These are phyloP conservation scores for Drosophila triauraria DNA, from an alignment of 1,140 invertebrate genomes.

Conservation along the genomic window DNA sequence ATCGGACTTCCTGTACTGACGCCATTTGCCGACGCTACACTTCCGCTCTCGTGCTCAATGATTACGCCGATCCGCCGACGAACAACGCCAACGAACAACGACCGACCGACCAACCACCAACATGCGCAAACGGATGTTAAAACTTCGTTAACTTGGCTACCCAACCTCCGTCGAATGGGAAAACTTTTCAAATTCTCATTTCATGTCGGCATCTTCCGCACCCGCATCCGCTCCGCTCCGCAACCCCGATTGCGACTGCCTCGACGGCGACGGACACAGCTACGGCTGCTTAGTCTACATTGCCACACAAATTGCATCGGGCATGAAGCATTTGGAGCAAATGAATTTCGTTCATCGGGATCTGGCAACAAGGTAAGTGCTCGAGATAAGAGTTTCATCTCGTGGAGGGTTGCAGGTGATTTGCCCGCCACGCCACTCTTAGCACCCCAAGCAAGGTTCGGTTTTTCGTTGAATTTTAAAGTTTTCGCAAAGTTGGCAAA, in stretches of 20 bases:
- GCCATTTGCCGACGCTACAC: slow-evolving; percentile 78
- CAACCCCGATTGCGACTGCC: slow-evolving; percentile 15
- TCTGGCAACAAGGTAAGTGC: slow-evolving; percentile 90
- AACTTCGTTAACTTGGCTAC: slow-evolving; percentile 81
- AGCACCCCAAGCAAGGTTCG: background rate
- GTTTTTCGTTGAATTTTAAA: slow-evolving; percentile 1
- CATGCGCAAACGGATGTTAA: slow-evolving; percentile 81
- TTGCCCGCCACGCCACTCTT: background rate
- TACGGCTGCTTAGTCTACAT: slow-evolving; percentile 91
- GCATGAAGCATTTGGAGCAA: slow-evolving; percentile 94
- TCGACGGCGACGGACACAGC: slow-evolving; percentile 83
- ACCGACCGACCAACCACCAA: slow-evolving; percentile 61
- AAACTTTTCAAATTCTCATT: slow-evolving; percentile 83
- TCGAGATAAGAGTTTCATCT: slow-evolving; percentile 53
- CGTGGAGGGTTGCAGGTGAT: background rate
- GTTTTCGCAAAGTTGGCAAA: background rate
- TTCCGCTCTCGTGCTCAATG: slow-evolving; percentile 84
- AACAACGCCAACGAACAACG: slow-evolving; percentile 36
- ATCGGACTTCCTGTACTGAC: slow-evolving; percentile 81
- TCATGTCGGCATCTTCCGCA: slow-evolving; percentile 66
- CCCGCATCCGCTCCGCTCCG: slow-evolving; percentile 54
- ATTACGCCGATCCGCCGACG: slow-evolving; percentile 70
- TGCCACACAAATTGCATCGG: slow-evolving; percentile 92
- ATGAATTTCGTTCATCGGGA: slow-evolving; percentile 93
- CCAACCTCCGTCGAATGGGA: slow-evolving; percentile 55